These are phyloP conservation scores for Chlorocebus sabaeus DNA, from an alignment of 2,113 vertebrate genomes.

Conservation along the genomic window DNA sequence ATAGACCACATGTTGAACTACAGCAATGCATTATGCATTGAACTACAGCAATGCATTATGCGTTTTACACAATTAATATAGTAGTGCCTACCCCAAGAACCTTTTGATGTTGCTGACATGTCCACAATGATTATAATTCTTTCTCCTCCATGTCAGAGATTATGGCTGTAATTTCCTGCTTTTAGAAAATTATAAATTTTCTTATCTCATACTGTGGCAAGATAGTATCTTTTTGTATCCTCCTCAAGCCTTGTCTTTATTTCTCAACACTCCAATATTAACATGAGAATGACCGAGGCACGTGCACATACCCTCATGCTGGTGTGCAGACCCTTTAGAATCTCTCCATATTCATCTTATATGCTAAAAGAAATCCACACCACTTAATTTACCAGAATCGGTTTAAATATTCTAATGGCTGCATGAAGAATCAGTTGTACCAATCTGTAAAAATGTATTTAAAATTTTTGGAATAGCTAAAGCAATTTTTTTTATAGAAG, in stretches of 20 bases:
- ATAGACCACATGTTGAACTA: background rate
- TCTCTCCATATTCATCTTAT: background rate
- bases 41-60: background rate
- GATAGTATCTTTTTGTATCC: background rate
- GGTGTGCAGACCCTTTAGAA: background rate
- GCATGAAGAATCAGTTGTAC: background rate
- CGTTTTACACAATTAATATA: background rate
- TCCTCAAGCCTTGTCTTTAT: background rate
- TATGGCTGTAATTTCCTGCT: background rate
- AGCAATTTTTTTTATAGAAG: background rate
- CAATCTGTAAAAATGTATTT: background rate
- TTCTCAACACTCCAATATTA: background rate
- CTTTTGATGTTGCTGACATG: background rate
- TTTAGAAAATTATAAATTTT: background rate
- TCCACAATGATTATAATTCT: background rate
- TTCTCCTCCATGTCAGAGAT: background rate
- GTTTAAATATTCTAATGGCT: background rate
- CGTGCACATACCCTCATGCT: fast-evolving
- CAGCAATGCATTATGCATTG: background rate
- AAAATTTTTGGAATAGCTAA: background rate
- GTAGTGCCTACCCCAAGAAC: background rate
- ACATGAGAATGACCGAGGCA: background rate
- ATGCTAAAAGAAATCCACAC: background rate
- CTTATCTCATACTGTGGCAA: background rate
- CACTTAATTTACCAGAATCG: background rate